Evolutionary conservation across 2,797 vertebrate genomes (phyloP).

Genomic region (Pyrrhura leucotis): DNA sequence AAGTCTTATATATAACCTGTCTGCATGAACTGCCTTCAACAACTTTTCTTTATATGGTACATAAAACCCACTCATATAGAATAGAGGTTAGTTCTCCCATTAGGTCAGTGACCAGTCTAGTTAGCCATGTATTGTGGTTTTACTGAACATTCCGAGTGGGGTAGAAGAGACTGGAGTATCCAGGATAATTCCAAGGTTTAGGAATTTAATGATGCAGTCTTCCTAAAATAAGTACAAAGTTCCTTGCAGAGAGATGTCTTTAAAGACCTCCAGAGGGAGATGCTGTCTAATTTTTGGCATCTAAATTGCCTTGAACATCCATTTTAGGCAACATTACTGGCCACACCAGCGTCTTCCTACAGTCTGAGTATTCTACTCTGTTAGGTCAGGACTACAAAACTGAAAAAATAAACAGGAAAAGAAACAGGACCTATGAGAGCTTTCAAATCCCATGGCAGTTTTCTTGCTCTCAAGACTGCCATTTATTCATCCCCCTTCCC

Average conservation of each 20-base stretch:
- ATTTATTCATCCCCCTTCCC: not conserved
- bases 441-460: not conserved
- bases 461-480: not conserved
- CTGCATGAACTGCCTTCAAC: not conserved
- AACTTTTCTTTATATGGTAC: not conserved
- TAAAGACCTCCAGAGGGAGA: slow-evolving; percentile 62
- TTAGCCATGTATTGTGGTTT: not conserved
- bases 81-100: not conserved
- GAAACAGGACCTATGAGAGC: not conserved
- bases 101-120: not conserved
- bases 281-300: not conserved
- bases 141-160: not conserved
- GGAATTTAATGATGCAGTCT: not conserved
- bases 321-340: not conserved
- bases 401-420: not conserved
- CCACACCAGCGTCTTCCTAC: not conserved
- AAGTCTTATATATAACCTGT: not conserved
- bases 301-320: not conserved
- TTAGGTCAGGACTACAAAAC: not conserved
- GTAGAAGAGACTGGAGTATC: not conserved
- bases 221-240: not conserved
- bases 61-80: not conserved
- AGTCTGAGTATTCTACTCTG: not conserved
- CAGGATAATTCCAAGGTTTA: not conserved
- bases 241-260: not conserved